Percentiles rank a stretch among this genome's conserved stretches.
These are phyloP conservation scores for Nothoprocta perdicaria DNA, from an alignment of 2,113 vertebrate species.

Conservation along the genomic window DNA sequence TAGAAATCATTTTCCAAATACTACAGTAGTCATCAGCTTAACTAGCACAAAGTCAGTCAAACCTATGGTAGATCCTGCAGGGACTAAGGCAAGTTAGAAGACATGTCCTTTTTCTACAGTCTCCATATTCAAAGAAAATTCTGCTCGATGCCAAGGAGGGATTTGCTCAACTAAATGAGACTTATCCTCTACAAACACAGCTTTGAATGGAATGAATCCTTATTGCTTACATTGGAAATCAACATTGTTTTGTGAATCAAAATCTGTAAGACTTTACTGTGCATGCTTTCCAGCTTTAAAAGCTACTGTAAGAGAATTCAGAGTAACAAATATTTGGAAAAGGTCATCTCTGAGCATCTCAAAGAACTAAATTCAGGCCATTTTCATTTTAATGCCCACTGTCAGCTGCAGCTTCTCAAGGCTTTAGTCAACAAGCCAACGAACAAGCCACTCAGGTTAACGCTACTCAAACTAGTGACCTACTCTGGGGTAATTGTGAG, in stretches of 20 bases:
- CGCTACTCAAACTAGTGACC: neutral
- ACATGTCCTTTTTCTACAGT: neutral
- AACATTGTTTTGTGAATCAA: neutral
- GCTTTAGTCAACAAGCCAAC: fast-evolving
- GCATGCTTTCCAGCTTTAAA: neutral
- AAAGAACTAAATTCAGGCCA: neutral
- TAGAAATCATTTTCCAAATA: neutral
- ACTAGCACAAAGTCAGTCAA: neutral
- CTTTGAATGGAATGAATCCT: neutral
- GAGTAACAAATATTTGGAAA: neutral
- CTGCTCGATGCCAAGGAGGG: neutral
- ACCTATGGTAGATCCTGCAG: neutral
- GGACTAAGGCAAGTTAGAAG: neutral
- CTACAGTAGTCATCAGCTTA: neutral
- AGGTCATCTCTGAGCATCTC: neutral
- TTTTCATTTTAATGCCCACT: neutral
- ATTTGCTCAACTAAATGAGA: neutral
- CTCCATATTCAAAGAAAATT: neutral
- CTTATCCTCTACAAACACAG: neutral
- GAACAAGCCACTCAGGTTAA: fast-evolving
- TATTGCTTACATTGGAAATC: neutral
- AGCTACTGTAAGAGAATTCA: neutral
- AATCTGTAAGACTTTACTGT: neutral
- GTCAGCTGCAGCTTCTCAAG: neutral
- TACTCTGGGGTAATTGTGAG: neutral